Evolutionary conservation across 2,888 invertebrate species (phyloP), one percentile per base, ranked within the genome.

Genomic region (Lasius platythorax): DNA sequence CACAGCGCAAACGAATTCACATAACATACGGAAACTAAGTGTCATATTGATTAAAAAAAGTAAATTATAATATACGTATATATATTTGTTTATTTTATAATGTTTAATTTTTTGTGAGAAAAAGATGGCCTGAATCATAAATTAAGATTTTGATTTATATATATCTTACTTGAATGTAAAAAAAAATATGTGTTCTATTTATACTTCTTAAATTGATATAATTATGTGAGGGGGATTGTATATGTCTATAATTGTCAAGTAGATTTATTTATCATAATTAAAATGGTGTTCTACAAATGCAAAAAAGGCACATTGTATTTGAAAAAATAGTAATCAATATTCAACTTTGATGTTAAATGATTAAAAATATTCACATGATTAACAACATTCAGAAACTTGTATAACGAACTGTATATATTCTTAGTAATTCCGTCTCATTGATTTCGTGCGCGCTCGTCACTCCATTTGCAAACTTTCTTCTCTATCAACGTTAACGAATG

Each of bases 391-490:
- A 18, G 0, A 66, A n/a, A 46, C 12, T n/a, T 23, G 5, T 18
- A 15, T n/a, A 63, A n/a, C 12, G n/a, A 46, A 6, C 11, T 50
- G 9, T 78, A 30, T 50, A 50, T 68, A 70, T 40, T 56, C 56
- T 78, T 53, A 68, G 30, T 68, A 68, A 68, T 78, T 67, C 53
- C 12, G 30, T 68, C 28, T 78, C 40, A 67, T 56, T 53, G 40
- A 76, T 56, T 53, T 46, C 18, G 30, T 46, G 66, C 18, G 11
- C 40, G 43, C 61, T 61, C 30, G 8, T 9, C 12, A 2, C 23
- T 33, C 12, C 12, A 23, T 37, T 56, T 3, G 43, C 74, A 9
- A 75, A 33, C 18, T 63, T 76, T 30, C 15, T 11, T 64, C 50
- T 75, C n/a, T 78, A 28, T 50, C 46, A 28, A 43, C 28, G 37